Evolutionary conservation across 2,888 invertebrate species (phyloP), one percentile per base, ranked within the genome.

Genomic region (Pseudococcus jackbeardsleyi): DNA sequence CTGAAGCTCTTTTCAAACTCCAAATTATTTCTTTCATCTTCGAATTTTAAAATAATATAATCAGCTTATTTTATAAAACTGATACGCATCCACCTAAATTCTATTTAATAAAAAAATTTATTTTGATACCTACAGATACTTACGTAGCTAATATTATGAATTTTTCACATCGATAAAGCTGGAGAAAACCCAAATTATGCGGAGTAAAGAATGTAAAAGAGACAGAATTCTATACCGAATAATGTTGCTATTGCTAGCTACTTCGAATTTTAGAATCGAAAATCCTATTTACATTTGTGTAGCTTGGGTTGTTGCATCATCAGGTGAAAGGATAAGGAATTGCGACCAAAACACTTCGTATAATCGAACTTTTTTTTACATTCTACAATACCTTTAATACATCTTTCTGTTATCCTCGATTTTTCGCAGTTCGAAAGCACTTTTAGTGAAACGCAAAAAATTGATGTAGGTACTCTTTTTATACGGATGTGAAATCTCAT

Each of bases 301-400:
- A 59, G 59, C 7, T 19, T 59, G 59, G 19, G 59, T 59, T 6
- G 19, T 19, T 59, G 19, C 59, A 59, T 59, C 19, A 19, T 19
- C 59, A 59, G 59, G 59, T 59, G 19, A 59, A 59, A 59, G 19
- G 59, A 59, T 59, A 59, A 54, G 54, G 50, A 59, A 59, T 9
- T 59, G 59, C 59, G 19, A 59, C 19, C 19, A 6, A 59, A 59
- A 59, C 59, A 59, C 59, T 59, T 19, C 7, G 59, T 19, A 59
- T 59, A 59, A 59, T 59, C 59, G 59, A 59, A 59, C 26, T 33
- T 33, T 59, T 59, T 59, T 59, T 19, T 59, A 59, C 59, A 59
- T 59, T 59, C 5, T 11, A 19, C 19, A 8, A 33, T 33, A 19
- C 59, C 6, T 59, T 59, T 59, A 4, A 19, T 54, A 15, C 19